Evolutionary conservation across 2,888 invertebrate species (phyloP).

Genomic region (Lysandra coridon): DNA sequence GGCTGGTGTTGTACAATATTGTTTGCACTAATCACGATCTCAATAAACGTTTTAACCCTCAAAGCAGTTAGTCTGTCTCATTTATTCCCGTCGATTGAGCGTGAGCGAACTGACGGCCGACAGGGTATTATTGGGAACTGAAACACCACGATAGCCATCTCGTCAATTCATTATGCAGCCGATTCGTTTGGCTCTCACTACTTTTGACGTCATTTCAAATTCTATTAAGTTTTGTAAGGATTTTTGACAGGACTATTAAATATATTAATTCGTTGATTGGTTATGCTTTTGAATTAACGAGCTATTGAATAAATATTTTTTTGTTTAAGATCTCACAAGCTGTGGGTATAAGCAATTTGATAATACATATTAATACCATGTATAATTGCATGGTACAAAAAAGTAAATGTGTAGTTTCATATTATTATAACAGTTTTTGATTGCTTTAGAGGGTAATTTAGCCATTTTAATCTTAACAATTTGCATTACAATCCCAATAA

Average conservation of each 20-base stretch:
- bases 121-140: constrained; percentile 13
- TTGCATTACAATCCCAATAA: no score
- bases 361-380: no score
- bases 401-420: no score
- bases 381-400: no score
- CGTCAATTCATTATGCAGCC: neutral
- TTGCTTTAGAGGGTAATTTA: no score
- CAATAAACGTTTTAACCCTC: constrained; percentile 20
- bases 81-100: constrained; percentile 21
- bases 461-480: no score
- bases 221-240: neutral
- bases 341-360: no score
- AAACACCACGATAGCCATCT: constrained; percentile 1
- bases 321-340: no score
- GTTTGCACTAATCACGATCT: constrained; percentile 13
- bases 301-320: no score
- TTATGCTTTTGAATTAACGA: no score
- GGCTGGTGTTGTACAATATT: neutral
- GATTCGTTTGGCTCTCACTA: neutral
- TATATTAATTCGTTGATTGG: no score
- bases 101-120: constrained; percentile 8
- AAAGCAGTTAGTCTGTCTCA: constrained; percentile 22
- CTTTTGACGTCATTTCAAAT: neutral
- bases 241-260: neutral
- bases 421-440: no score